Evolutionary conservation across 37 sponge, comb jelly and placozoan species (phyloP).

Genomic region (Cliona cf. orientalis): DNA sequence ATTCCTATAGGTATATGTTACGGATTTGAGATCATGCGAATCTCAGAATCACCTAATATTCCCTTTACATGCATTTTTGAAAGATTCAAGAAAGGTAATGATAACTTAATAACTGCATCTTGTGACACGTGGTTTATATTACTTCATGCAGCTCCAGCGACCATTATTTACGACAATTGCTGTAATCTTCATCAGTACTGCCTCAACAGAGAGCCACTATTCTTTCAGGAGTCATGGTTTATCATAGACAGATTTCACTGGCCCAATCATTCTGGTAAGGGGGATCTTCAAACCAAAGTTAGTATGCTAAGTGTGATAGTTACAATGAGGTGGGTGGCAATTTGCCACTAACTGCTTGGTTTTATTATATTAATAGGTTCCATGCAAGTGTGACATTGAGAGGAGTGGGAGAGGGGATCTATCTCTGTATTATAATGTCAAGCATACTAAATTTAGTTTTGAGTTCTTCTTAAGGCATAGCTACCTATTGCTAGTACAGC

Average conservation of each 20-base stretch:
- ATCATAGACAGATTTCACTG: slow-evolving; percentile 37
- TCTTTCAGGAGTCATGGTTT: slow-evolving; percentile 16
- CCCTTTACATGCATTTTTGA: not conserved
- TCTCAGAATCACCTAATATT: not conserved
- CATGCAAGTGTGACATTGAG: too few relatives aligned
- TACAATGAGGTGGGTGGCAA: too few relatives aligned
- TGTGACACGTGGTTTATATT: not conserved
- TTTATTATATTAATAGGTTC: too few relatives aligned
- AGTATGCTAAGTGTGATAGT: too few relatives aligned
- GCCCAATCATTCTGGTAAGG: slow-evolving; percentile 44
- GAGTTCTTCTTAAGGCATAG: too few relatives aligned
- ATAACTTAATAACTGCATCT: not conserved
- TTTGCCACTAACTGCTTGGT: too few relatives aligned
- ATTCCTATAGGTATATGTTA: not conserved
- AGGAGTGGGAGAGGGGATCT: too few relatives aligned
- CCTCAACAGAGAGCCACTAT: slow-evolving; percentile 17
- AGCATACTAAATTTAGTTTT: too few relatives aligned
- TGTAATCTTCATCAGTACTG: slow-evolving; percentile 29
- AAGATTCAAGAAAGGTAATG: not conserved
- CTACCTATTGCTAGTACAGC: too few relatives aligned
- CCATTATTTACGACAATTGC: slow-evolving; percentile 22
- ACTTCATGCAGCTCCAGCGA: not conserved
- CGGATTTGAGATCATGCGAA: not conserved
- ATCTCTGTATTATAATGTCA: too few relatives aligned
- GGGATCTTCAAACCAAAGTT: too few relatives aligned